Evolutionary conservation across 1,140 invertebrate species (phyloP).

Genomic region (Macrostomum lignano): DNA sequence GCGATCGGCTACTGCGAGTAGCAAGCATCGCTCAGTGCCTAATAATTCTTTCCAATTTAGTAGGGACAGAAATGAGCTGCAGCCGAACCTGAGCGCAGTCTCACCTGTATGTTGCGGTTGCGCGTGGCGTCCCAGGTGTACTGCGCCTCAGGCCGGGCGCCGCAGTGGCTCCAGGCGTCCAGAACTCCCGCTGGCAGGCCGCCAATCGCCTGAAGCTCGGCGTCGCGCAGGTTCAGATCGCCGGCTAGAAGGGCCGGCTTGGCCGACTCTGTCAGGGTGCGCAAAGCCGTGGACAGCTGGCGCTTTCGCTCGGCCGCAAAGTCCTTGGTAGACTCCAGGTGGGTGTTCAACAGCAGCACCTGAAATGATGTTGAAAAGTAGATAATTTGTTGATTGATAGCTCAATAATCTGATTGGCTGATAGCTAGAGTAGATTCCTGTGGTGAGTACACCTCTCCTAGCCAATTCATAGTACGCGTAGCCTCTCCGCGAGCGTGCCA

Average conservation of each 20-base stretch:
- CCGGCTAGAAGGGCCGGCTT: constrained; percentile 33
- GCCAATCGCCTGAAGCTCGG: constrained; percentile 28
- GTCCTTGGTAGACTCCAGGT: constrained; percentile 34
- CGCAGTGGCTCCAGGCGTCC: constrained; percentile 34
- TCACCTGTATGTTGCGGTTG: too few relatives aligned
- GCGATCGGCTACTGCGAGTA: constrained; percentile 6
- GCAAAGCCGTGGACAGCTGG: constrained; percentile 29
- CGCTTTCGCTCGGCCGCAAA: constrained; percentile 23
- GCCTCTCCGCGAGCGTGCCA: too few relatives aligned
- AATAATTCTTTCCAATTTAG: too few relatives aligned
- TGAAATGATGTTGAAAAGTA: constrained; percentile 11
- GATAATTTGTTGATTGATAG: not conserved
- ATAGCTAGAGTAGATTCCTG: too few relatives aligned
- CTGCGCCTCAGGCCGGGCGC: constrained; percentile 29
- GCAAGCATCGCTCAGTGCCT: too few relatives aligned
- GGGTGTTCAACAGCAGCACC: constrained; percentile 32
- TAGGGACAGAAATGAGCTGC: too few relatives aligned
- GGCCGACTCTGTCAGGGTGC: constrained; percentile 15
- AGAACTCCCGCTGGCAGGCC: constrained; percentile 26
- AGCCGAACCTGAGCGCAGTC: too few relatives aligned
- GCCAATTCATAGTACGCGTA: too few relatives aligned
- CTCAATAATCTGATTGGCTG: not conserved
- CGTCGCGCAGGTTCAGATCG: constrained; percentile 35
- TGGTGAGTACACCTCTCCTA: too few relatives aligned
- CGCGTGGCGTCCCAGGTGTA: constrained; percentile 36